Evolutionary conservation across 2,113 vertebrate species (phyloP), one percentile per base, ranked within the genome.

Genomic region (Pseudorasbora parva): DNA sequence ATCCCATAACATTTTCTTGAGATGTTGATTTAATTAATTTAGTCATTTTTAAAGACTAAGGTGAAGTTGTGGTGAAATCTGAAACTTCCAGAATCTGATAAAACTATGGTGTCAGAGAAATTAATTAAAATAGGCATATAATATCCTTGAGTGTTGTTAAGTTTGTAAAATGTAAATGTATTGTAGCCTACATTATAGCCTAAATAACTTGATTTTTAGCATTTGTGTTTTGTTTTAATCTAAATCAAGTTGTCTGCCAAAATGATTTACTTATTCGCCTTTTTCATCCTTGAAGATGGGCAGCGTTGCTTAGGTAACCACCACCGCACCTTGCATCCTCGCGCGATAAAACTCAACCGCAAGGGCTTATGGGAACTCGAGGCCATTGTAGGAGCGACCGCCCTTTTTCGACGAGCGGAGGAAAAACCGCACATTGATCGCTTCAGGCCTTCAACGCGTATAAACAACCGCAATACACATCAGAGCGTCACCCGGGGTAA

Each of bases 341-440:
- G 64, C 51, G 64, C 37, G 56, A 78, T 57, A 69, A 30, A 82
- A 23, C 37, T 6, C 21, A 14, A 5, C 2, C 56, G 92, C 93
- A 87, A 83, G 27, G 92, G 51, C 9, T 93, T 90, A 82, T 94
- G 95, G 95, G 94, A 95, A 91, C 54, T 89, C 2, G 89, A 95
- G 94, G 86, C 91, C 89, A 9, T 23, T 37, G 19, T 47, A 7
- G 51, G 82, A 91, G 82, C 91, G 93, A 92, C 94, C 95, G 95
- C 94, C 95, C 94, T 94, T 94, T 94, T 91, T 81, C 68, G 87
- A 89, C 87, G 87, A 86, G 80, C 88, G 87, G 84, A 88, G 88
- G 89, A 81, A 91, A 91, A 89, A 90, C 86, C 88, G 88, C 78
- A 57, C 64, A 91, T 88, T 87, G 88, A 83, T 72, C 84, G 87